phyloP scores from a whole-genome alignment of 2,888 invertebrate genomes.

The Andrena haemorrhoa region DNA sequence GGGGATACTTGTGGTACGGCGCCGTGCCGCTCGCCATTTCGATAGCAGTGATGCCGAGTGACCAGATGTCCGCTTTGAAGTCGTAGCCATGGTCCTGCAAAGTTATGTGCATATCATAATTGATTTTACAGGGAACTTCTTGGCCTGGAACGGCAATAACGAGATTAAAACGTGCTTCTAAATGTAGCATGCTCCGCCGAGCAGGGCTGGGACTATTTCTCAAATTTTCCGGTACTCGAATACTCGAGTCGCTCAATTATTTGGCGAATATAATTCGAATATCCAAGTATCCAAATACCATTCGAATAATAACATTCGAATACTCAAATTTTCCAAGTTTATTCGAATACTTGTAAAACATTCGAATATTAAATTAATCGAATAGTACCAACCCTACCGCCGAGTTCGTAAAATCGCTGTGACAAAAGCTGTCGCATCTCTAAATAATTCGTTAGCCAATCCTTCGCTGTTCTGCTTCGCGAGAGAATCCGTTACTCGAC shows the following conservation, averaged over 20 bases:
- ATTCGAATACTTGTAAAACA: too few species aligned
- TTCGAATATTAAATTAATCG: too few species aligned
- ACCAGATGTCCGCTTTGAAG: slow-evolving; percentile 98
- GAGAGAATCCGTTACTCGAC: background rate
- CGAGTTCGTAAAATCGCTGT: background rate
- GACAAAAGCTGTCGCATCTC: background rate
- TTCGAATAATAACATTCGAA: too few species aligned
- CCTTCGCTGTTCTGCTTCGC: background rate
- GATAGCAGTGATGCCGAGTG: slow-evolving; percentile 98
- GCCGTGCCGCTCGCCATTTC: slow-evolving; percentile 99
- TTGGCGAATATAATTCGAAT: too few species aligned
- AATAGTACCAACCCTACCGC: background rate
- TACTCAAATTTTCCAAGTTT: too few species aligned
- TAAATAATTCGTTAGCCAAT: background rate
- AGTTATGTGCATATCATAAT: slow-evolving; percentile 71
- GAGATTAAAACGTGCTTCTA: slow-evolving; percentile 51
- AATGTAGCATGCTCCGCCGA: slow-evolving; percentile 53
- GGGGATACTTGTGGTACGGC: slow-evolving; percentile 99
- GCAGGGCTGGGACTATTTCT: too few species aligned
- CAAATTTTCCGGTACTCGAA: too few species aligned
- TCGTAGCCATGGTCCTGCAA: slow-evolving; percentile 97
- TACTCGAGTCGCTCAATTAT: too few species aligned
- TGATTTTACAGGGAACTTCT: slow-evolving; percentile 54
- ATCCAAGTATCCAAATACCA: too few species aligned
- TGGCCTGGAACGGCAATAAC: slow-evolving; percentile 33